A percentile compares a stretch with the other conserved stretches of the same genome.
Evolutionary conservation across 1,140 invertebrate genomes (phyloP).

Genomic region (Pogonomyrmex barbatus): DNA sequence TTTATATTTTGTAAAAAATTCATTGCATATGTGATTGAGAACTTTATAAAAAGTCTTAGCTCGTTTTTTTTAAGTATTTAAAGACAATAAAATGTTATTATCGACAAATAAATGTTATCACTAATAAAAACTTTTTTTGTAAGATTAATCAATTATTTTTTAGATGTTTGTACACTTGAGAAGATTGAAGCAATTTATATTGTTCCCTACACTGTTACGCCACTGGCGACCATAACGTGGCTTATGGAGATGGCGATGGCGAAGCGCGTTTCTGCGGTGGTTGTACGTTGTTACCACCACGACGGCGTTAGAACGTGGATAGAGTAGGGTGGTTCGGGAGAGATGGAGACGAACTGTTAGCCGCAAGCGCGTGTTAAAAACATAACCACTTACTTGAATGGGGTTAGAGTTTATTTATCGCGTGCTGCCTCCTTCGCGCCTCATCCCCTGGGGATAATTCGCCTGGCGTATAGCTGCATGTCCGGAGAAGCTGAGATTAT

Average conservation of each 20-base stretch:
- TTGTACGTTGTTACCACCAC: conserved; percentile 37
- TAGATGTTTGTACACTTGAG: not conserved
- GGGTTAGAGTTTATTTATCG: conserved; percentile 81
- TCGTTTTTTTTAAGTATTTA: not conserved
- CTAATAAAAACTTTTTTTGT: not conserved
- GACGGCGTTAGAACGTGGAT: conserved; percentile 30
- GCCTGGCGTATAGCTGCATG: conserved; percentile 18
- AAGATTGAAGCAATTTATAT: not conserved
- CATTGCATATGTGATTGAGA: not conserved
- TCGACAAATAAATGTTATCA: not conserved
- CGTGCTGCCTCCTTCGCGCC: conserved; percentile 30
- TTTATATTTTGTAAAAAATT: not conserved
- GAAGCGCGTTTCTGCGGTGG: conserved; percentile 64
- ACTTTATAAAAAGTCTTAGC: not conserved
- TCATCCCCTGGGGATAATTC: conserved; percentile 60
- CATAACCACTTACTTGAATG: conserved; percentile 83
- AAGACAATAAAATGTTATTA: not conserved
- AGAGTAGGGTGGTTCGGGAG: conserved; percentile 30
- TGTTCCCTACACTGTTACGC: conserved; percentile 53
- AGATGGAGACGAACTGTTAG: conserved; percentile 72
- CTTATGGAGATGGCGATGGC: conserved; percentile 67
- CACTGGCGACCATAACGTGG: conserved; percentile 58
- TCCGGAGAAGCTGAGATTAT: conserved; percentile 45
- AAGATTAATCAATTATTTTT: not conserved
- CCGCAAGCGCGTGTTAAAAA: conserved; percentile 82